These are phyloP conservation scores for Zootermopsis nevadensis DNA, from an alignment of 2,888 invertebrate genomes.

Conservation along the genomic window DNA sequence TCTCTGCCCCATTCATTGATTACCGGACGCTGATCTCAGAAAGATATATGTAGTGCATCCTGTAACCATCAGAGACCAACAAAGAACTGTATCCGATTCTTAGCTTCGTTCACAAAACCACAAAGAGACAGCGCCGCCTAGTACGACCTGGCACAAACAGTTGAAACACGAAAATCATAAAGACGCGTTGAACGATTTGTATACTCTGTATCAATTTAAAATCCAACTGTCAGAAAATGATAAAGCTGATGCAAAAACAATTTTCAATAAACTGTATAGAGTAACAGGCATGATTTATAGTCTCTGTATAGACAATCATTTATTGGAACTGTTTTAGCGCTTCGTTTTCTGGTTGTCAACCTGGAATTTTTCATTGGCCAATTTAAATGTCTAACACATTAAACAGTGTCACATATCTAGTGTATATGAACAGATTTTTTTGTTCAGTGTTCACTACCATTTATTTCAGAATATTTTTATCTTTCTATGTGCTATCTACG, in stretches of 20 bases:
- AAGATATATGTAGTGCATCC: background rate
- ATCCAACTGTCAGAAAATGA: background rate
- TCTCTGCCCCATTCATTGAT: background rate
- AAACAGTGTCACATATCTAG: background rate
- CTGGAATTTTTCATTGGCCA: background rate
- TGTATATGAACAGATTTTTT: too few species aligned
- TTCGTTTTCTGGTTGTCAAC: background rate
- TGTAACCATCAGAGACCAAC: background rate
- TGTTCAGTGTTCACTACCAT: too few species aligned
- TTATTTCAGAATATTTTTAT: too few species aligned
- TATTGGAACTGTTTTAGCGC: background rate
- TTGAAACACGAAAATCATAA: background rate
- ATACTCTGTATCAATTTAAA: constrained; percentile 3
- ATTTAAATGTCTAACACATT: background rate
- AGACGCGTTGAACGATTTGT: background rate
- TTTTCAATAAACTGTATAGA: background rate
- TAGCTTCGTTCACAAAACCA: background rate
- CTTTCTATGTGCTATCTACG: too few species aligned
- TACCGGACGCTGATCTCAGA: background rate
- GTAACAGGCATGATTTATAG: background rate
- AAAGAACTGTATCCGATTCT: background rate
- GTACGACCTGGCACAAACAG: background rate
- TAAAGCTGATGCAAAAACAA: background rate
- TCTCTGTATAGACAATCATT: background rate
- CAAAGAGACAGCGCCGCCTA: background rate